Evolutionary conservation across 2,797 vertebrate species (phyloP), one percentile per base, ranked within the genome.

Genomic region (Typhlichthys subterraneus): DNA sequence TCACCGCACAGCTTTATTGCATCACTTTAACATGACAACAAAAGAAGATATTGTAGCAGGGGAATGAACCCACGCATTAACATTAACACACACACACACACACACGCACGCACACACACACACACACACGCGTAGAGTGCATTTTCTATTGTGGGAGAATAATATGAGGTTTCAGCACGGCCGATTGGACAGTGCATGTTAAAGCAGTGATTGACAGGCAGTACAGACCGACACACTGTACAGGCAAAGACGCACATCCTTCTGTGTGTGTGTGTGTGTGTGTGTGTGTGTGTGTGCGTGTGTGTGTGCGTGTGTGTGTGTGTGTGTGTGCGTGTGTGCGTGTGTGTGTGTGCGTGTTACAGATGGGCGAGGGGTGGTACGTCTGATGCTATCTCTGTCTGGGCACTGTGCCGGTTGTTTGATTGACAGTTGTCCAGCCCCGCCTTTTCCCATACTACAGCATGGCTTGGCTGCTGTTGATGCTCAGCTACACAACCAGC

Each of bases 1-100:
- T 91, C 87, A 88, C 82, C 84, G 90, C 86, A 73, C 84, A 70
- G 88, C 86, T 88, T 92, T 90, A 92, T 92, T 90, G 90, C 90
- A 92, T 92, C 90, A 92, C 88, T 90, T 89, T 89, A 89, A 91
- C 80, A 72, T 90, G 90, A 92, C 89, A 91, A 92, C 88, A 92
- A 91, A 92, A 87, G 90, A 90, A 88, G 77, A 87, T 81, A 83
- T 85, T 84, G 85, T 61, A 71, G 70, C 74, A 54, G 81, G 73
- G 79, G 79, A 76, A 73, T 33, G 72, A 85, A 85, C 86, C 83
- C 84, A 86, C 87, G 78, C 90, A 89, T 89, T 89, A 91, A 88
- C 82, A 42, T 61, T 80, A 75, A 67, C 70, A 77, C 57, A 56
- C 69, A 74, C 69, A 82, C 82, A 80, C 69, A 76, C 72, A 59